Evolutionary conservation across 1,140 invertebrate genomes (phyloP).

Genomic region (Diprion similis): DNA sequence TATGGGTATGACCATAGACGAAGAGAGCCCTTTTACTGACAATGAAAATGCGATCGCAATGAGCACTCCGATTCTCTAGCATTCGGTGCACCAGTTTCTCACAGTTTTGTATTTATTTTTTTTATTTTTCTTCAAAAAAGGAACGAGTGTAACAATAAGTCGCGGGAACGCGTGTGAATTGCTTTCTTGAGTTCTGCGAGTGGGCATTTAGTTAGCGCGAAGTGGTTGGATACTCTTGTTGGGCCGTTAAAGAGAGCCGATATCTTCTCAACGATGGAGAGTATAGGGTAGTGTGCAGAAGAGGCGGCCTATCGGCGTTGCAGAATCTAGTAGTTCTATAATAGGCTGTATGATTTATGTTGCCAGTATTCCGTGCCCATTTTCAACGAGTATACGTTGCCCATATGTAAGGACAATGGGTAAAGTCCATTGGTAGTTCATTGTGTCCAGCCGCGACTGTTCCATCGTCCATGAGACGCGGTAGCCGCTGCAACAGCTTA

Average conservation of each 20-base stretch:
- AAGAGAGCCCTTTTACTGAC: too few relatives aligned
- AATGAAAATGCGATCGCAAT: too few relatives aligned
- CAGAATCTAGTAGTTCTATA: constrained; percentile 53
- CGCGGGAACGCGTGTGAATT: not conserved
- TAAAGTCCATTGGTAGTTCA: constrained; percentile 39
- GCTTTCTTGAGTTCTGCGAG: not conserved
- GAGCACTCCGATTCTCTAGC: too few relatives aligned
- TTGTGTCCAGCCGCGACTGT: not conserved
- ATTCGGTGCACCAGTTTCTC: too few relatives aligned
- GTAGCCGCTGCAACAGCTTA: not conserved
- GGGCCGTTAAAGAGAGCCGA: constrained; percentile 5
- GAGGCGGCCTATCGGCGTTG: constrained; percentile 42
- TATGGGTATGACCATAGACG: too few relatives aligned
- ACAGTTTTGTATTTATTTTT: too few relatives aligned
- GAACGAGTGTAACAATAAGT: too few relatives aligned
- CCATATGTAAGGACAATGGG: constrained; percentile 43
- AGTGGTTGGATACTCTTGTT: not conserved
- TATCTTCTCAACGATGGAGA: constrained; percentile 20
- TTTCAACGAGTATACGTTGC: constrained; percentile 37
- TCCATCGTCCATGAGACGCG: not conserved
- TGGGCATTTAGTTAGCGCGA: not conserved
- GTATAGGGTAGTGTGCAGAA: constrained; percentile 17
- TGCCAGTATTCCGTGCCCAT: constrained; percentile 36
- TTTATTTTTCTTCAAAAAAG: too few relatives aligned
- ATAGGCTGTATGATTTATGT: constrained; percentile 59